Conservation (phyloP, 2,888 invertebrate species). For the Sepiola atlantica region DNA sequence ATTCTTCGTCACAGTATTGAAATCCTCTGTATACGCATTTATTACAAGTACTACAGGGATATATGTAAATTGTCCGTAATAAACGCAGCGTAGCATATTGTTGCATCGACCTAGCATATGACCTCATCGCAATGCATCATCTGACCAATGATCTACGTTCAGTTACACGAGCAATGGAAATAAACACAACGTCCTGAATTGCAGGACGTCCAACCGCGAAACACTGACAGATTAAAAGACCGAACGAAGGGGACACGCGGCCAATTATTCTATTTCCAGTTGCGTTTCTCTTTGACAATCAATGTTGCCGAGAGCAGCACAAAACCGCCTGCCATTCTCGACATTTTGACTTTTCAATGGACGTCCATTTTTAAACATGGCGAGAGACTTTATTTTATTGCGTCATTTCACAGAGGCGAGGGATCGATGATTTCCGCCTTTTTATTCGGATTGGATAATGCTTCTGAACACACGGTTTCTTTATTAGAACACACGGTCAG, state of each 20-base stretch:
- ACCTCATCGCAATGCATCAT: background rate
- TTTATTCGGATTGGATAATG: too few species aligned
- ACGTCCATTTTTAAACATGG: background rate
- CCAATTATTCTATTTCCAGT: background rate
- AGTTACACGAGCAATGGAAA: background rate
- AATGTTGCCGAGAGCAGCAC: background rate
- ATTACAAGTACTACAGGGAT: too few species aligned
- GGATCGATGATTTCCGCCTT: too few species aligned
- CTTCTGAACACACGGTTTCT: background rate
- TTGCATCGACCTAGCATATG: background rate
- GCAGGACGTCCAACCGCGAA: background rate
- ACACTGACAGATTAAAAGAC: background rate
- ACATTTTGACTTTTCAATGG: background rate
- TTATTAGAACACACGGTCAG: background rate
- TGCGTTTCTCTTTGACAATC: too few species aligned
- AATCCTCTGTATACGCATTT: too few species aligned
- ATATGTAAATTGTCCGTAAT: too few species aligned
- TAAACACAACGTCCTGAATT: background rate
- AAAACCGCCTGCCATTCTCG: background rate
- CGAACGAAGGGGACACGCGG: background rate
- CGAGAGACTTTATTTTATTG: background rate
- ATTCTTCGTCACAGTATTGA: too few species aligned
- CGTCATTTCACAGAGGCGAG: background rate
- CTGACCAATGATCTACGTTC: background rate
- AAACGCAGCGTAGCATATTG: too few species aligned